Evolutionary conservation across 2,113 vertebrate genomes (phyloP), one percentile per base, ranked within the genome.

Genomic region (Fukomys damarensis): DNA sequence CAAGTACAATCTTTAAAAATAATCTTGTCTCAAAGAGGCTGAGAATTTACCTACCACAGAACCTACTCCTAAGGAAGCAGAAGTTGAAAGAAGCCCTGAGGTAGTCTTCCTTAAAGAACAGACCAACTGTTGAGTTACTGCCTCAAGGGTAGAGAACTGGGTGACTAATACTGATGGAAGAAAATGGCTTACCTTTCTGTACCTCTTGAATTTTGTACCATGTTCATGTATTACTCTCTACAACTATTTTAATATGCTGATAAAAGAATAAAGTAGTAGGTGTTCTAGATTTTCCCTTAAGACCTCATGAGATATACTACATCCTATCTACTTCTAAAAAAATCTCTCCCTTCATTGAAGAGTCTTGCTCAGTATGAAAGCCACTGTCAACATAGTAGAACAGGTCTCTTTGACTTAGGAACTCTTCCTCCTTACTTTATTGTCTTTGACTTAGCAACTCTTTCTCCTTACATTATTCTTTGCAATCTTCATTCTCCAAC

Each of bases 311-410:
- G 17, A 91, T 49, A 89, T 30, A 89, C 52, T 72, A 49, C 0
- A 56, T 49, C 26, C 79, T 93, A 30, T 91, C 41, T 85, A 46
- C 20, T 94, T 68, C 77, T 70, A 24, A 83, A 52, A 91, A 83
- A 90, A n/a, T n/a, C 54, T 86, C n/a, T 63, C 49, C 52, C 86
- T 81, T 91, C 30, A 82, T 82, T 93, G 22, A 87, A 77, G 30
- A 79, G 28, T 76, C 41, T 91, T 76, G 10, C 38, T 90, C 43
- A 41, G 79, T 95, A 68, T 52, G 10, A 94, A 46, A 24, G 49
- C 38, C 20, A 22, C 52, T 74, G 76, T 26, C 41, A 90, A 90
- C 8, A 2, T 30, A 79, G 72, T 89, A 76, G 90, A 92, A 61
- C 49, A 46, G 8, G 35, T 61, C 74, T 28, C n/a, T 86, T 24